These are phyloP conservation scores for Melieria crassipennis DNA, from an alignment of 2,888 invertebrate genomes.

Conservation along the genomic window DNA sequence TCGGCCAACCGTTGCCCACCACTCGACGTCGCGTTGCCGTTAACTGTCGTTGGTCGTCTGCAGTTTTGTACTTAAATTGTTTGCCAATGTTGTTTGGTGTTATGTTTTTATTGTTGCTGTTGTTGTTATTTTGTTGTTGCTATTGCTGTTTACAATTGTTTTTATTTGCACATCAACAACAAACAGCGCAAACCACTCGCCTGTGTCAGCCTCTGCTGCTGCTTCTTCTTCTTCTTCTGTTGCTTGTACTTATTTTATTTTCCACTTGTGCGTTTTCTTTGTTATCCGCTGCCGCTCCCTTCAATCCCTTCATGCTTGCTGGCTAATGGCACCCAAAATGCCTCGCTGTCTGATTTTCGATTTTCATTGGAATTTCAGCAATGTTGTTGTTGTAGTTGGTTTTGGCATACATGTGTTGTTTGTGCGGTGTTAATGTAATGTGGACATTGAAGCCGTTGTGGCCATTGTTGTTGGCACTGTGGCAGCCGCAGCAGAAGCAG, in stretches of 20 bases:
- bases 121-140: constrained; percentile 19
- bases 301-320: no score
- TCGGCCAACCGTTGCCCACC: no score
- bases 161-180: constrained; percentile 36
- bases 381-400: constrained; percentile 15
- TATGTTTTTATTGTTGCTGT: neutral
- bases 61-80: constrained; percentile 24
- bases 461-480: no score
- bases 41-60: no score
- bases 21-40: no score
- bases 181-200: constrained; percentile 4
- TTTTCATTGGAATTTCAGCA: constrained; percentile 39
- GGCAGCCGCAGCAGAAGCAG: no score
- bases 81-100: constrained; percentile 36
- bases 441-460: constrained; percentile 21
- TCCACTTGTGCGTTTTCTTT: no score
- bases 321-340: constrained; percentile 26
- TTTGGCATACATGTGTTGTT: constrained; percentile 24
- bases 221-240: no score
- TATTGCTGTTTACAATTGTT: constrained; percentile 34
- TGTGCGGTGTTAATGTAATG: constrained; percentile 37
- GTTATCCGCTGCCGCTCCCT: no score
- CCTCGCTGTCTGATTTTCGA: constrained; percentile 40
- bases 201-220: no score
- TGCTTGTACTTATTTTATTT: neutral